Percentiles rank a stretch among this genome's conserved stretches.
Evolutionary conservation across 2,113 vertebrate genomes (phyloP).

Genomic region (Carlito syrichta): DNA sequence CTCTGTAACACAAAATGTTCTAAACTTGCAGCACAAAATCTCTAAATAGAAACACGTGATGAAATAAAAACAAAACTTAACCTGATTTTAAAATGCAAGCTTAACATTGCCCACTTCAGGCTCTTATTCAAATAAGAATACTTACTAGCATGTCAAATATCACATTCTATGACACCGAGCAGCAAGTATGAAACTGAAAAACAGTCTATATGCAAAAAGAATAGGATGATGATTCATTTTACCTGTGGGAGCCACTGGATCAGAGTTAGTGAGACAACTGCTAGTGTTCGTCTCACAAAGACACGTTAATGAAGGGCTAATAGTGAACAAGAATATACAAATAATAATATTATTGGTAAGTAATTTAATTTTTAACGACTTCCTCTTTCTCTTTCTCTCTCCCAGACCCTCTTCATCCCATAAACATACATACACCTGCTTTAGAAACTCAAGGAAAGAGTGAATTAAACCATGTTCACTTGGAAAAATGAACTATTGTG

Average conservation of each 20-base stretch:
- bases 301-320: neutral
- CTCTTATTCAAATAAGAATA: neutral
- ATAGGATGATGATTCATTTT: neutral
- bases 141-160: neutral
- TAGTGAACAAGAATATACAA: neutral
- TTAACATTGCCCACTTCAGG: slow-evolving; percentile 68
- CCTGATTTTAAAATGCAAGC: slow-evolving; percentile 36
- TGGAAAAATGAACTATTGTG: neutral
- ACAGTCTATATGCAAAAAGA: neutral
- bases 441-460: neutral
- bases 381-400: neutral
- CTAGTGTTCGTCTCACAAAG: neutral
- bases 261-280: neutral
- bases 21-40: neutral
- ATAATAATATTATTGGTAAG: neutral
- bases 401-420: neutral
- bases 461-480: neutral
- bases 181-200: neutral
- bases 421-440: neutral
- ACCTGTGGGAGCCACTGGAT: fast-evolving
- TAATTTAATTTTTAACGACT: neutral
- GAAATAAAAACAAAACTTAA: neutral
- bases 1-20: neutral
- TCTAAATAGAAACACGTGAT: neutral
- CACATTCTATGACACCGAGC: neutral